A percentile compares a stretch with the other conserved stretches of the same genome.
phyloP scores from a whole-genome alignment of 2,888 invertebrate genomes.

The Melanotus villosus region DNA sequence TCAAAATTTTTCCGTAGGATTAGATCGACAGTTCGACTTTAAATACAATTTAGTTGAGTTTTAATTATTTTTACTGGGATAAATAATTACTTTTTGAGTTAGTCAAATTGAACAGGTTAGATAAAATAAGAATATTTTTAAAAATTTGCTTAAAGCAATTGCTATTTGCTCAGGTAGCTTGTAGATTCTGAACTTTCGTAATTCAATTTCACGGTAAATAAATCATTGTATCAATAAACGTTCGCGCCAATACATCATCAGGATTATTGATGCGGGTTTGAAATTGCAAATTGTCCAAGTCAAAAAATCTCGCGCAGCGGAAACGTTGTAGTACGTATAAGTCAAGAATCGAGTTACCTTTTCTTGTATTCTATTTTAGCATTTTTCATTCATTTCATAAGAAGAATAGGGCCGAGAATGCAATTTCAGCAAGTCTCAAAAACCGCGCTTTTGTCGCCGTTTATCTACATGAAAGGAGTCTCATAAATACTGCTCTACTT shows the following conservation, averaged over 20 bases:
- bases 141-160: no score
- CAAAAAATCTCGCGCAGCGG: neutral
- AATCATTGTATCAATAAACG: neutral
- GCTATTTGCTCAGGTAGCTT: no score
- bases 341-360: no score
- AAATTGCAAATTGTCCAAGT: conserved; percentile 9
- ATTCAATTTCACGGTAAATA: conserved; percentile 25
- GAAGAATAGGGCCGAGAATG: conserved; percentile 24
- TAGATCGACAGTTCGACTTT: no score
- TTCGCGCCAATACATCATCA: conserved; percentile 9
- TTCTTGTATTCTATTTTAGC: conserved; percentile 4
- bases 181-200: neutral
- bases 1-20: no score
- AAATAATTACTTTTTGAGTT: no score
- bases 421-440: conserved; percentile 33
- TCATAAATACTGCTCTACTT: conserved; percentile 28
- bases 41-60: no score
- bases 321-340: no score
- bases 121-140: no score
- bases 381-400: conserved; percentile 24
- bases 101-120: no score
- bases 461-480: conserved; percentile 15
- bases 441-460: conserved; percentile 25
- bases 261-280: conserved; percentile 2
- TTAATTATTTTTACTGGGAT: no score